These are phyloP conservation scores for Drosophila rellima DNA, from an alignment of 2,888 invertebrate species.

Conservation along the genomic window DNA sequence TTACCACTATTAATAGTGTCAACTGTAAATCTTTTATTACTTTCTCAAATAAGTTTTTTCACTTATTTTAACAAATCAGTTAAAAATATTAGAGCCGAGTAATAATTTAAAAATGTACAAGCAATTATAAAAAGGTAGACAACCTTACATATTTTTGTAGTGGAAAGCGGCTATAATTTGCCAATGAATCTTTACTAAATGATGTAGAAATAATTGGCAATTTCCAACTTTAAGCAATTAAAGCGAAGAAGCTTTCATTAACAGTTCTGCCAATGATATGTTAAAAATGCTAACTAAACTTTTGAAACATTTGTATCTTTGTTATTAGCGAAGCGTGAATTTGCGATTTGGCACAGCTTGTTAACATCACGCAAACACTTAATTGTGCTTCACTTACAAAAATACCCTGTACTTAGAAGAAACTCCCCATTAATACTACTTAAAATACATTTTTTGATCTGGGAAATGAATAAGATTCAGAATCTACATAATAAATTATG, in stretches of 20 bases:
- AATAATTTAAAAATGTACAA: no score
- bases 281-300: slow-evolving; percentile 24
- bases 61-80: no score
- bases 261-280: slow-evolving; percentile 18
- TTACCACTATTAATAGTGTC: neutral
- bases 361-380: slow-evolving; percentile 32
- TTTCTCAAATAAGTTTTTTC: no score
- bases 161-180: neutral
- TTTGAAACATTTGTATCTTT: slow-evolving; percentile 7
- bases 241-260: slow-evolving; percentile 10
- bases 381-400: neutral
- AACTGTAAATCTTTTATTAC: no score
- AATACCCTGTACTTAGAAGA: neutral
- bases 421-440: neutral
- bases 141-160: no score
- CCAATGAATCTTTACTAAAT: neutral
- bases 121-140: neutral
- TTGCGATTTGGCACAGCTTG: slow-evolving; percentile 35
- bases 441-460: neutral
- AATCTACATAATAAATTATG: neutral
- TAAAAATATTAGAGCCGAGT: no score
- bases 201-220: neutral
- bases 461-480: neutral
- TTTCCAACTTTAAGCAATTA: neutral
- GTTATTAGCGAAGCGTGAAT: slow-evolving; percentile 34